Evolutionary conservation across 2,888 invertebrate genomes (phyloP), one percentile per base, ranked within the genome.

Genomic region (Phalangium opilio): DNA sequence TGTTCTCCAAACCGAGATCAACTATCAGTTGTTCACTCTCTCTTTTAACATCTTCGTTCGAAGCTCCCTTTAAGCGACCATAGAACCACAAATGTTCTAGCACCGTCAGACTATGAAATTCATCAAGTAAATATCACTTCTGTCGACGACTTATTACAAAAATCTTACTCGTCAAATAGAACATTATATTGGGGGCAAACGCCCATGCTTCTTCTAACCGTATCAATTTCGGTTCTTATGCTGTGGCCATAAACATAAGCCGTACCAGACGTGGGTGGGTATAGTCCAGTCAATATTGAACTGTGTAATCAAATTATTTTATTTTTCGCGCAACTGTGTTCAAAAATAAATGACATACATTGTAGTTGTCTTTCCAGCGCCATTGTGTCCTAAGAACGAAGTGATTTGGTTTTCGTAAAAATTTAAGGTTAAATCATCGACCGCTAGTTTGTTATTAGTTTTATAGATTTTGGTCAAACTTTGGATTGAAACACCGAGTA

Each of bases 321-420:
- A n/a, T 12, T 18, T 18, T 4, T 35, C 20, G 3, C 10, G 5
- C 5, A n/a, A n/a, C n/a, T n/a, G n/a, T n/a, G n/a, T n/a, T n/a
- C n/a, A n/a, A n/a, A 17, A 47, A 20, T 11, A 11, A n/a, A 34
- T 3, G 7, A 58, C 62, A 57, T 55, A 85, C 84, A 87, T 86
- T 0, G 89, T 79, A 0, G 90, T 90, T 15, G 87, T 87, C 67
- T 90, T 90, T 10, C 90, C 90, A 1, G 90, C 89, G 0, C 90
- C 89, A 58, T 90, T 90, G 56, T 89, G 80, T 0, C 89, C 89
- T 18, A 90, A 68, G 52, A 91, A 73, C 12, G 85, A 80, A 1
- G 86, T 86, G 41, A 90, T 82, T 64, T 89, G 84, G 33, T 79
- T 80, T 61, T 81, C 77, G 49, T 79, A 80, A 55, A 91, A 79